Evolutionary conservation across 1,140 invertebrate species (phyloP).

Genomic region (Brachionus sp.): DNA sequence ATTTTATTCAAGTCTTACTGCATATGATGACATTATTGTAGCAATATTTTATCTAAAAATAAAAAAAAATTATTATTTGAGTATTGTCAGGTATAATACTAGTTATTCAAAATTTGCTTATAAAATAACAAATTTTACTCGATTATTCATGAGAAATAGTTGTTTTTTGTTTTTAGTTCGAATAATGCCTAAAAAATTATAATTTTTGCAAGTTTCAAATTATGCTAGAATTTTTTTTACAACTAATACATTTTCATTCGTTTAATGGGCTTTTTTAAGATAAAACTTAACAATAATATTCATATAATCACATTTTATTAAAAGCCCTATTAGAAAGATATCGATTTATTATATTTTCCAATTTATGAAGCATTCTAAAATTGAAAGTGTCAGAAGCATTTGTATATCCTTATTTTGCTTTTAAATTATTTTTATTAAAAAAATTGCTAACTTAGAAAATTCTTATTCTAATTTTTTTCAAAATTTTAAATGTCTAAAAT

Average conservation of each 20-base stretch:
- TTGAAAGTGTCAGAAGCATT: not conserved
- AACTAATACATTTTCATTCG: not conserved
- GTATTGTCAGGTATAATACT: not conserved
- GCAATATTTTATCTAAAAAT: not conserved
- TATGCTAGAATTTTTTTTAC: not conserved
- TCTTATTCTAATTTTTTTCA: too few relatives aligned
- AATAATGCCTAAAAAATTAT: not conserved
- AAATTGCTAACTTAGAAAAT: not conserved
- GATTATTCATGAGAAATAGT: not conserved
- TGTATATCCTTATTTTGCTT: not conserved
- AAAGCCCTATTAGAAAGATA: not conserved
- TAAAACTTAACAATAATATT: conserved; percentile 4
- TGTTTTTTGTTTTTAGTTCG: not conserved
- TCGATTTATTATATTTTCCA: not conserved
- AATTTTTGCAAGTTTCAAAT: not conserved
- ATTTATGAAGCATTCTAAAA: not conserved
- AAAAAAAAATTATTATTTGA: not conserved
- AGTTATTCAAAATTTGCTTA: not conserved
- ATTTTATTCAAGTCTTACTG: not conserved
- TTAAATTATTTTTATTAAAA: not conserved
- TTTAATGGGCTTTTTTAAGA: not conserved
- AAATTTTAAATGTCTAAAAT: too few relatives aligned
- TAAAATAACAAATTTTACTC: not conserved
- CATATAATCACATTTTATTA: not conserved
- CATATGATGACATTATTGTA: not conserved